Percentiles rank a stretch among this genome's conserved stretches.
These are phyloP conservation scores for Eupristina koningsbergeri DNA, from an alignment of 1,140 invertebrate genomes.

Conservation along the genomic window DNA sequence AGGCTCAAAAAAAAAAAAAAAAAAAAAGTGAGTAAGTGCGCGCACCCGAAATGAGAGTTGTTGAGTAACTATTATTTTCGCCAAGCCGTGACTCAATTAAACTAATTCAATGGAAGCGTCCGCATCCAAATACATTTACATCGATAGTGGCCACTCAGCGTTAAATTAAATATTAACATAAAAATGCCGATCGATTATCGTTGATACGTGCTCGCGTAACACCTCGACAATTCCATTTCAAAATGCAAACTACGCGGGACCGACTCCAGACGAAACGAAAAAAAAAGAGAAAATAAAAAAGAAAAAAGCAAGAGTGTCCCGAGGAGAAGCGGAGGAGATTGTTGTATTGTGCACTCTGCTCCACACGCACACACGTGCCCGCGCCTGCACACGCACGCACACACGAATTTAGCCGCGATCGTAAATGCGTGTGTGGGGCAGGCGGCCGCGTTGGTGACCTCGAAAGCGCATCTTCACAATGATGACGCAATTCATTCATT, in stretches of 20 bases:
- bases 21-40: no score
- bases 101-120: no score
- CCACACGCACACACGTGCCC: no score
- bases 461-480: constrained; percentile 41
- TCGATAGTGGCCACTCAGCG: no score
- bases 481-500: constrained; percentile 54
- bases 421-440: neutral
- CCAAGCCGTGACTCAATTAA: no score
- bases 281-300: neutral
- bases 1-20: no score
- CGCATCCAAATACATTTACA: no score
- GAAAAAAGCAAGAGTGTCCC: neutral
- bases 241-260: neutral
- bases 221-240: neutral
- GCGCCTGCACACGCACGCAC: no score
- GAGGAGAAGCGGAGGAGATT: neutral
- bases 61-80: no score
- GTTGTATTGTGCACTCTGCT: no score
- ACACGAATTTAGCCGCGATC: neutral
- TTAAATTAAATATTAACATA: no score
- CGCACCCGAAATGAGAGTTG: no score
- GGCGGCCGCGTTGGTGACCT: constrained; percentile 11
- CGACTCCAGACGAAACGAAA: neutral
- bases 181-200: neutral
- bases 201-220: neutral